Evolutionary conservation across 2,797 vertebrate species (phyloP).

Genomic region (Cephalopachus bancanus): DNA sequence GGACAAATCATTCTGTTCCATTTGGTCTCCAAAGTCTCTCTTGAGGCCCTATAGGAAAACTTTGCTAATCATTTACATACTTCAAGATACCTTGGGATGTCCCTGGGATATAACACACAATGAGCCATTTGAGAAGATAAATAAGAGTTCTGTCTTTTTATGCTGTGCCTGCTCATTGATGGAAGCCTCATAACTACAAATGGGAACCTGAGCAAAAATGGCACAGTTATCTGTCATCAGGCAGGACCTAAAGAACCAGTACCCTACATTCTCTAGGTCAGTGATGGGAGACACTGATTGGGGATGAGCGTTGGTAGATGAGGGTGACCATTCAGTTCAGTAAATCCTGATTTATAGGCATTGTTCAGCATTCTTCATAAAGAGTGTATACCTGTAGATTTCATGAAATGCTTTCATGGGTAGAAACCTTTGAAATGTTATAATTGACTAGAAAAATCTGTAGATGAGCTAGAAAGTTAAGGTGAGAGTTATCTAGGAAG

Average conservation of each 20-base stretch:
- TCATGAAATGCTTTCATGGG: background rate
- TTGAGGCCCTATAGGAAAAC: background rate
- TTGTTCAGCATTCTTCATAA: conserved; percentile 15
- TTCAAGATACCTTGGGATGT: conserved; percentile 22
- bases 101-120: background rate
- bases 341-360: conserved; percentile 24
- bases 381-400: background rate
- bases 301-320: background rate
- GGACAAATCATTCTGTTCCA: conserved; percentile 30
- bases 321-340: background rate
- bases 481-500: background rate
- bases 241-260: conserved; percentile 13
- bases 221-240: background rate
- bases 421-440: background rate
- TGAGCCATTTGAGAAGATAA: conserved; percentile 50
- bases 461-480: background rate
- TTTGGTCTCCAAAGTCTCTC: background rate
- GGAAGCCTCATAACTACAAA: background rate
- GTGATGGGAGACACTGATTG: background rate
- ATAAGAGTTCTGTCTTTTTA: conserved; percentile 11
- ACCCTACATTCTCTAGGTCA: conserved; percentile 24
- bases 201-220: conserved; percentile 16
- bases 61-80: background rate
- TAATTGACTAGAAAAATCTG: background rate
- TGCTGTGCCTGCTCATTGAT: background rate